Percentiles rank a stretch among this genome's conserved stretches.
These are phyloP conservation scores for Eupristina koningsbergeri DNA, from an alignment of 1,140 invertebrate genomes.

Conservation along the genomic window DNA sequence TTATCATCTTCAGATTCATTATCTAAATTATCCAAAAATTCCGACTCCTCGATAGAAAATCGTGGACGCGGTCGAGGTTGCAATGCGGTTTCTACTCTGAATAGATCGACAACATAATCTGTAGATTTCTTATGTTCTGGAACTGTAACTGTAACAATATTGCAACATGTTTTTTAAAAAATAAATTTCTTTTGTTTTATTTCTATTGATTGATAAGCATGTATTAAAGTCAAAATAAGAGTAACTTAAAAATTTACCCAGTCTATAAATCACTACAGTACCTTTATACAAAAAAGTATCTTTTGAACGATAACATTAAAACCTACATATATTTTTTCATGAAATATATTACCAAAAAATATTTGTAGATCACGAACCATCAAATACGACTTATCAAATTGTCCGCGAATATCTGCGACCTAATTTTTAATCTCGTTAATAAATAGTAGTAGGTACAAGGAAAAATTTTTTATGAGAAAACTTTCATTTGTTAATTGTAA, in stretches of 20 bases:
- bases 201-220: too few species aligned
- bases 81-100: constrained; percentile 79
- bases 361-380: not conserved
- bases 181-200: not conserved
- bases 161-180: not conserved
- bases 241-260: too few species aligned
- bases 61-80: constrained; percentile 72
- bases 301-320: too few species aligned
- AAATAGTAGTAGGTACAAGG: constrained; percentile 1
- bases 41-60: constrained; percentile 63
- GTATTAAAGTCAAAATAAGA: too few species aligned
- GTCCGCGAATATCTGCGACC: constrained; percentile 41
- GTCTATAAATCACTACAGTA: too few species aligned
- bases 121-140: constrained; percentile 83
- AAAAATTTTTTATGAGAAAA: not conserved
- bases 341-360: not conserved
- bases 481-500: not conserved
- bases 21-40: constrained; percentile 53
- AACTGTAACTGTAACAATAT: constrained; percentile 75
- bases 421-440: constrained; percentile 44
- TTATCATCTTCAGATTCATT: constrained; percentile 65
- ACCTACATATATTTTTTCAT: too few species aligned
- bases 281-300: too few species aligned
- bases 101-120: constrained; percentile 86
- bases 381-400: not conserved